phyloP scores from a whole-genome alignment of 1,140 invertebrate species.

The Ceratosolen fusciceps region DNA sequence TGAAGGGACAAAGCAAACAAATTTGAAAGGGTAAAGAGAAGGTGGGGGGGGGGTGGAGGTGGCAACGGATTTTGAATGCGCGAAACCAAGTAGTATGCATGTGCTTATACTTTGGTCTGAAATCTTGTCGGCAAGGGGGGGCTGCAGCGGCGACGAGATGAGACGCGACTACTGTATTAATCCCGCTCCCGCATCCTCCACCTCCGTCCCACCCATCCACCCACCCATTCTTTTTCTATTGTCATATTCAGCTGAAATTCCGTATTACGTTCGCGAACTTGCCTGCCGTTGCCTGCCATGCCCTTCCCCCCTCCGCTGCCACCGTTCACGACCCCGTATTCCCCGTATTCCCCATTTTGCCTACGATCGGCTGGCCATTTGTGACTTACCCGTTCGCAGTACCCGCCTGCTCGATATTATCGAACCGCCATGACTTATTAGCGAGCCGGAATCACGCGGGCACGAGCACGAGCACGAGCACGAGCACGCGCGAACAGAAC shows the following conservation, averaged over 20 bases:
- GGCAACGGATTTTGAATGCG: neutral
- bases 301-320: too few relatives aligned
- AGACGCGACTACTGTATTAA: conserved; percentile 49
- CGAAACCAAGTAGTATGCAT: neutral
- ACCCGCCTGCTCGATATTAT: neutral
- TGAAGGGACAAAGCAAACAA: too few relatives aligned
- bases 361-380: too few relatives aligned
- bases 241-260: conserved; percentile 42
- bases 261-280: conserved; percentile 33
- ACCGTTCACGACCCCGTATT: neutral
- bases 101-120: conserved; percentile 38
- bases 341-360: neutral
- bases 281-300: neutral
- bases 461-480: too few relatives aligned
- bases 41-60: too few relatives aligned
- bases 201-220: too few relatives aligned
- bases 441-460: too few relatives aligned
- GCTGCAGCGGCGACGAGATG: conserved; percentile 44
- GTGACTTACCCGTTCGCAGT: neutral
- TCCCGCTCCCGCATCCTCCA: neutral
- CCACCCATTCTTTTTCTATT: conserved; percentile 2
- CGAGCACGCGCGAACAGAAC: too few relatives aligned
- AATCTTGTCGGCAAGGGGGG: conserved; percentile 54
- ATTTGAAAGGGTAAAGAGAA: neutral
- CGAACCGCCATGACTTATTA: neutral